phyloP scores from a whole-genome alignment of 2,113 vertebrate species.

The Oncorhynchus masou region DNA sequence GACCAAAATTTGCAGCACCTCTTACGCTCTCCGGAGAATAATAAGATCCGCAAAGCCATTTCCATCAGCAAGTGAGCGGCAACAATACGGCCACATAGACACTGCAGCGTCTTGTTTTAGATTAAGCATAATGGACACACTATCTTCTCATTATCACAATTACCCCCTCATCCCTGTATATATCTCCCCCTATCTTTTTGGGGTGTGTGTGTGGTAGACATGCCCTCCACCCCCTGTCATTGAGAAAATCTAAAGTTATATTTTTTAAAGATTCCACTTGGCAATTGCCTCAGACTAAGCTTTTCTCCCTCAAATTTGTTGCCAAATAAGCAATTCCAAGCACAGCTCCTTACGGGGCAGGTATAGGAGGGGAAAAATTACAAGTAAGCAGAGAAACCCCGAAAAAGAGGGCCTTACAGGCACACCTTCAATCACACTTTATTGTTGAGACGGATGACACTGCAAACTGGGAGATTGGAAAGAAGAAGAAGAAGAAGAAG shows the following conservation, averaged over 20 bases:
- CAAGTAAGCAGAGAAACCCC: constrained; percentile 23
- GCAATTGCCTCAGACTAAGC: neutral
- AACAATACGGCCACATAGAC: neutral
- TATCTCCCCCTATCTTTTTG: neutral
- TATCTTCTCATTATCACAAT: constrained; percentile 31
- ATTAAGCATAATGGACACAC: constrained; percentile 18
- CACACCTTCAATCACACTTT: constrained; percentile 46
- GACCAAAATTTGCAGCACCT: neutral
- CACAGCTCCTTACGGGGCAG: constrained; percentile 11
- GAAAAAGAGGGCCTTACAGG: constrained; percentile 27
- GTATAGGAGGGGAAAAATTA: neutral
- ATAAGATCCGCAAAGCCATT: constrained; percentile 25
- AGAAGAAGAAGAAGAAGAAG: constrained; percentile 19
- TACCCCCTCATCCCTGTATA: constrained; percentile 5
- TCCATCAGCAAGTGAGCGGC: constrained; percentile 17
- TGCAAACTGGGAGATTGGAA: constrained; percentile 28
- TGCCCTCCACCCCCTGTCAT: too few relatives aligned
- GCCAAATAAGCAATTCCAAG: constrained; percentile 32
- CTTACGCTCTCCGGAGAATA: constrained; percentile 18
- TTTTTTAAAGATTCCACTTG: neutral
- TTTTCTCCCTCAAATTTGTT: constrained; percentile 27
- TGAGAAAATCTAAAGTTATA: too few relatives aligned
- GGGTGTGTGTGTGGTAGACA: neutral
- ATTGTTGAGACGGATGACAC: constrained; percentile 47
- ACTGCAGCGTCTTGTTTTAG: neutral